phyloP scores from a whole-genome alignment of 2,797 vertebrate genomes.

The Enteromius radiatus region DNA sequence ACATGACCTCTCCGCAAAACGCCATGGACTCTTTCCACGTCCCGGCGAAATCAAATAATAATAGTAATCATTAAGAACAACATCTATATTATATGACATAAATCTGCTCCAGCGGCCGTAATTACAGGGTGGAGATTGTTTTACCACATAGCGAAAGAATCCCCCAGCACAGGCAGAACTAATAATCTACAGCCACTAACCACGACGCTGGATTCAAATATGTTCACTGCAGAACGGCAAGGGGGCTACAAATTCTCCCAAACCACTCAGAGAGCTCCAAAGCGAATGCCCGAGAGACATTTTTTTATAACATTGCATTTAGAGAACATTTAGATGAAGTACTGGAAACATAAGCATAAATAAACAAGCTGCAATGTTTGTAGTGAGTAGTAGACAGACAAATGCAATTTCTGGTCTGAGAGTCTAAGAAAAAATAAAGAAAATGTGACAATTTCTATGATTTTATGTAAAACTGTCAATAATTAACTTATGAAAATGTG shows the following conservation, averaged over 20 bases:
- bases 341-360: conserved; percentile 8
- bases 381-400: no score
- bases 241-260: conserved; percentile 11
- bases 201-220: conserved; percentile 69
- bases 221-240: conserved; percentile 45
- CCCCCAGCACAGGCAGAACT: conserved; percentile 63
- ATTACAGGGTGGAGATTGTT: conserved; percentile 71
- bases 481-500: background rate
- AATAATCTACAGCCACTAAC: conserved; percentile 76
- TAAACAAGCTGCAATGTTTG: conserved; percentile 1
- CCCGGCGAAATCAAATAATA: conserved; percentile 66
- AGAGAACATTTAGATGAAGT: conserved; percentile 9
- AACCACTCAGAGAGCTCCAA: conserved; percentile 10
- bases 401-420: background rate
- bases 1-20: conserved; percentile 44
- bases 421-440: background rate
- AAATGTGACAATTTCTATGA: background rate
- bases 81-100: conserved; percentile 70
- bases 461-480: background rate
- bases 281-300: conserved; percentile 17
- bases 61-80: conserved; percentile 70
- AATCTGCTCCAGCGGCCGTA: conserved; percentile 68
- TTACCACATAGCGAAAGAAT: conserved; percentile 69
- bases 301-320: background rate
- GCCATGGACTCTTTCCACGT: conserved; percentile 48